phyloP scores from a whole-genome alignment of 2,113 vertebrate genomes.

The Mesocricetus auratus region DNA sequence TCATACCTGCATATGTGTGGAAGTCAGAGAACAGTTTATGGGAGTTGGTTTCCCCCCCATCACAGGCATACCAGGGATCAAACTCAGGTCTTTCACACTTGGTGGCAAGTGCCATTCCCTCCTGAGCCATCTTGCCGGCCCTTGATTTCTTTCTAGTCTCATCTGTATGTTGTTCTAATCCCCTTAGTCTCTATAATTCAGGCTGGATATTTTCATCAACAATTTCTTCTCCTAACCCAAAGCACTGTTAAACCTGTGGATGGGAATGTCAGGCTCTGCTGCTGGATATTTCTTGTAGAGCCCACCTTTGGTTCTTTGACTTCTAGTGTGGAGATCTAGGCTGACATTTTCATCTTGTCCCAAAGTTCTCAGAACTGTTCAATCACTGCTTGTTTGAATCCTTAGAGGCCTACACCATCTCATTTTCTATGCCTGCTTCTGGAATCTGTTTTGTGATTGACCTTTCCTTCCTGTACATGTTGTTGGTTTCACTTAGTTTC shows the following conservation, averaged over 20 bases:
- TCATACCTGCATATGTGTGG: neutral
- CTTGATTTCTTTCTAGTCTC: neutral
- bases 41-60: neutral
- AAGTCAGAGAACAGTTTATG: neutral
- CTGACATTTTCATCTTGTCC: neutral
- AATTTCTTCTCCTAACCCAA: conserved; percentile 10
- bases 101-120: neutral
- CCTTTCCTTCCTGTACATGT: neutral
- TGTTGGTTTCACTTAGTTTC: neutral
- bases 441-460: neutral
- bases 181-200: neutral
- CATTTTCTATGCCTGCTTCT: neutral
- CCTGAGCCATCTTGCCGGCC: neutral
- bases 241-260: neutral
- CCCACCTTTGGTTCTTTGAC: neutral
- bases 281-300: neutral
- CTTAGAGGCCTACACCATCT: neutral
- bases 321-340: neutral
- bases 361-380: neutral
- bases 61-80: neutral
- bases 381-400: neutral
- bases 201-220: conserved; percentile 3
- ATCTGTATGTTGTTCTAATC: neutral
- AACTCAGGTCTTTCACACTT: neutral
- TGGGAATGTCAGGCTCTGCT: neutral